Conservation (phyloP, 64 coral and sea anemone genomes). For the Actinia equina region DNA sequence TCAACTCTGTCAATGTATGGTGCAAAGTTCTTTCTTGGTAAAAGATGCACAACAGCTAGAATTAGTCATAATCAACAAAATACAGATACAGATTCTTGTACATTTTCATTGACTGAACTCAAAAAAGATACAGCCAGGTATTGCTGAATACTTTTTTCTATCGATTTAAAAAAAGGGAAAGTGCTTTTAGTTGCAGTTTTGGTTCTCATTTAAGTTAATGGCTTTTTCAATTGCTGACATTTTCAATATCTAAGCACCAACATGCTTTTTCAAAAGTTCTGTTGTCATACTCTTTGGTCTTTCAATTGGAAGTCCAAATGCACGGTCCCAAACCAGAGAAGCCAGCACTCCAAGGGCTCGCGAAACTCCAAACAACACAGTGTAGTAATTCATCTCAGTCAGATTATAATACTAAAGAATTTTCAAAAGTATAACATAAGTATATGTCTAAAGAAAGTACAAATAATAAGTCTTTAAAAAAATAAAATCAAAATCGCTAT, state of each 20-base stretch:
- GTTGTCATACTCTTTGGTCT: constrained; percentile 97
- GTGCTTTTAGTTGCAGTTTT: background rate
- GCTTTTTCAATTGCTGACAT: no score
- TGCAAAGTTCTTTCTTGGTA: background rate
- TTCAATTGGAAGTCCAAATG: constrained; percentile 86
- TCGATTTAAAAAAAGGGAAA: background rate
- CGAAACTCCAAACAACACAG: constrained; percentile 94
- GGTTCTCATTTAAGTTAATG: background rate
- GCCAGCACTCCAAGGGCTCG: constrained; percentile 90
- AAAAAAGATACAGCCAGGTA: background rate
- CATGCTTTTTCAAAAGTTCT: constrained; percentile 66
- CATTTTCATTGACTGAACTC: background rate
- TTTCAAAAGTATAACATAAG: background rate
- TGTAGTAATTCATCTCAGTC: constrained; percentile 97
- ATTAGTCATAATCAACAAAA: background rate
- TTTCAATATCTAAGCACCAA: background rate
- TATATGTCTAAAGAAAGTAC: background rate
- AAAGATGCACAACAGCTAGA: background rate
- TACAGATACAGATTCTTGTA: background rate
- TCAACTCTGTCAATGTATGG: background rate
- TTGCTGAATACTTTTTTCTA: background rate
- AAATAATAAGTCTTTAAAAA: background rate
- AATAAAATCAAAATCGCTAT: no score
- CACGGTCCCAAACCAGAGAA: constrained; percentile 91
- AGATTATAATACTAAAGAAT: constrained; percentile 84